Conservation (phyloP, 2,797 vertebrate genomes). For the Natrix natrix region DNA sequence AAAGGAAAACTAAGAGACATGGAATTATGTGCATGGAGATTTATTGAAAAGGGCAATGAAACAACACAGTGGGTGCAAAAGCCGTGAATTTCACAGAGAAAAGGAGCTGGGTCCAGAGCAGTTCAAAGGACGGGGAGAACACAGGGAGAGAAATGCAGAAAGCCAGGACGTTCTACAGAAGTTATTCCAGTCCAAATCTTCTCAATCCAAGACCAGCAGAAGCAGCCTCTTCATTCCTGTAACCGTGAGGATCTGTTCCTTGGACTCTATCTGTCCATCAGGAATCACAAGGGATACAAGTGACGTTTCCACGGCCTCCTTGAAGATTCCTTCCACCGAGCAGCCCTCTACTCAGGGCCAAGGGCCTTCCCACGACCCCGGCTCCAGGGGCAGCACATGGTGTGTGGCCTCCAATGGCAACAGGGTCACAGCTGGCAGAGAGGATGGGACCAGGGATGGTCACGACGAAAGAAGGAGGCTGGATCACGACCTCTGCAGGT, state of each 20-base stretch:
- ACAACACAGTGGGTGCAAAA: neutral
- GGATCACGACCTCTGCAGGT: neutral
- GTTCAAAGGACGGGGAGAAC: neutral
- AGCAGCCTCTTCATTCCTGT: neutral
- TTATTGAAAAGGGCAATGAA: neutral
- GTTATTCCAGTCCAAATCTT: neutral
- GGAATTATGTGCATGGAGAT: neutral
- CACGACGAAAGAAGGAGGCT: neutral
- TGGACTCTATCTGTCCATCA: neutral
- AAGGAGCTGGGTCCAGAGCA: neutral
- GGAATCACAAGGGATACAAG: neutral
- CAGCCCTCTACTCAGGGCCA: fast-evolving
- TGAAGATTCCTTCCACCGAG: neutral
- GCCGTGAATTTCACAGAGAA: neutral
- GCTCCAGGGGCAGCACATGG: neutral
- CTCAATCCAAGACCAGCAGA: neutral
- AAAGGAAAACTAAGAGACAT: neutral
- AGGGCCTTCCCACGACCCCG: neutral
- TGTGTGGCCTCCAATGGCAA: neutral
- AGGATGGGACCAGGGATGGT: neutral
- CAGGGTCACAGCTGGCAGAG: neutral
- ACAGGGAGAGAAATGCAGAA: neutral
- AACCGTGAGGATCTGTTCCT: neutral
- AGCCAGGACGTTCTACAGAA: neutral
- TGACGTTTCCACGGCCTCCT: neutral